These are phyloP conservation scores for human (Homo sapiens) DNA, from an alignment of 2,113 vertebrate species.

Conservation along the genomic window DNA sequence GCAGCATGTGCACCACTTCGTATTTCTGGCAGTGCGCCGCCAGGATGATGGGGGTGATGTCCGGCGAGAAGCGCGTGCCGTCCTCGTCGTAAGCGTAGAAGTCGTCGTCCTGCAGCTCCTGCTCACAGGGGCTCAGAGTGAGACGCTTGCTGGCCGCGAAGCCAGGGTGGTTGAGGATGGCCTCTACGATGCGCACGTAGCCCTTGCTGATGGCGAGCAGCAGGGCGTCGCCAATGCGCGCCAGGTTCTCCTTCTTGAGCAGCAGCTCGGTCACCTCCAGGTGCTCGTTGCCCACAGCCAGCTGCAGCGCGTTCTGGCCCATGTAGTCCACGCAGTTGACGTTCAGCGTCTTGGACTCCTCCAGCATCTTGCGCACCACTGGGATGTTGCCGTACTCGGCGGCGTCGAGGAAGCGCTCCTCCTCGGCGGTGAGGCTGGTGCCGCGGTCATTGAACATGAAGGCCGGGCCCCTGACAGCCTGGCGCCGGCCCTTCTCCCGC, in stretches of 20 bases:
- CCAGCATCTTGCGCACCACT: conserved; percentile 93
- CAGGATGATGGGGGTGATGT: conserved; percentile 92
- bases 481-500: conserved; percentile 91
- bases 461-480: conserved; percentile 89
- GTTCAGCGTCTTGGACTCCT: conserved; percentile 89
- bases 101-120: conserved; percentile 90
- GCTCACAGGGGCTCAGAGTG: conserved; percentile 90
- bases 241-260: conserved; percentile 91
- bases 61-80: conserved; percentile 92
- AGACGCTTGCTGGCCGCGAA: conserved; percentile 88
- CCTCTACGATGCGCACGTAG: conserved; percentile 93
- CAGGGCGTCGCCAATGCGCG: conserved; percentile 91
- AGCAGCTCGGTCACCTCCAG: conserved; percentile 91
- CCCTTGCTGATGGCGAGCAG: conserved; percentile 94
- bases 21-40: conserved; percentile 94
- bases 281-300: conserved; percentile 91
- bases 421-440: conserved; percentile 88
- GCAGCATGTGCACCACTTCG: conserved; percentile 92
- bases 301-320: conserved; percentile 91
- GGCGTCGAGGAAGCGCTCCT: conserved; percentile 90
- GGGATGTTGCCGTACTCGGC: conserved; percentile 94
- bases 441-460: conserved; percentile 92
- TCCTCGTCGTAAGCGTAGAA: conserved; percentile 95
- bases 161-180: conserved; percentile 90
- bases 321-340: conserved; percentile 92